Conservation (phyloP, 2,888 invertebrate genomes). For the Eudasyphora cyanicolor region DNA sequence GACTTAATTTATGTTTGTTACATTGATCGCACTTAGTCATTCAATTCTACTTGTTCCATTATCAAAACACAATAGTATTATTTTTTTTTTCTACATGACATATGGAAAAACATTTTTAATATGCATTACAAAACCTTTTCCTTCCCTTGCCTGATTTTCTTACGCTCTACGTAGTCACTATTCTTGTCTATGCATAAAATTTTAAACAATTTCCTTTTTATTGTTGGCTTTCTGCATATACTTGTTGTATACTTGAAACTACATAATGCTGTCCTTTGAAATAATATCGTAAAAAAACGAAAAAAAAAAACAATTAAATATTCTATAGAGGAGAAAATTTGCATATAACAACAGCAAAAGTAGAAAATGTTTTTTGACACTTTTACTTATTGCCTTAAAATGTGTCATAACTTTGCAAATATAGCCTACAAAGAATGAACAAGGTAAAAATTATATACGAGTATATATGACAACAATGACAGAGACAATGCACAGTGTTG, state of each 20-base stretch:
- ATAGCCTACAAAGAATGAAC: slow-evolving; percentile 42
- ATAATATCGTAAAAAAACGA: no score
- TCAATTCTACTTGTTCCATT: no score
- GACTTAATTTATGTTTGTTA: no score
- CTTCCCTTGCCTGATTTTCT: neutral
- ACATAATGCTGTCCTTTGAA: slow-evolving; percentile 11
- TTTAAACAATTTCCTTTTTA: slow-evolving; percentile 14
- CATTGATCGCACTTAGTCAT: no score
- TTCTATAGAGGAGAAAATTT: slow-evolving; percentile 42
- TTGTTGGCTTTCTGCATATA: neutral
- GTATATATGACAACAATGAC: slow-evolving; percentile 47
- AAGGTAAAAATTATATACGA: slow-evolving; percentile 23
- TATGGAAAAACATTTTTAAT: slow-evolving; percentile 1
- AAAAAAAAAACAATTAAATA: slow-evolving; percentile 20
- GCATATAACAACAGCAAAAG: slow-evolving; percentile 44
- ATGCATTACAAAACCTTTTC: neutral
- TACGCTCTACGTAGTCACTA: no score
- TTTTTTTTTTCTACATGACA: slow-evolving; percentile 5
- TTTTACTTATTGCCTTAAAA: slow-evolving; percentile 63
- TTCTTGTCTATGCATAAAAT: slow-evolving; percentile 8
- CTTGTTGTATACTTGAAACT: neutral
- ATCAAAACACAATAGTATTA: no score
- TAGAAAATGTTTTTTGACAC: slow-evolving; percentile 58
- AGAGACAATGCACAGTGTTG: slow-evolving; percentile 14
- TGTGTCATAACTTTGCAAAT: slow-evolving; percentile 59